Percentiles rank a stretch among this genome's conserved stretches.
Evolutionary conservation across 1,140 invertebrate genomes (phyloP).

Genomic region (Papilio machaon): DNA sequence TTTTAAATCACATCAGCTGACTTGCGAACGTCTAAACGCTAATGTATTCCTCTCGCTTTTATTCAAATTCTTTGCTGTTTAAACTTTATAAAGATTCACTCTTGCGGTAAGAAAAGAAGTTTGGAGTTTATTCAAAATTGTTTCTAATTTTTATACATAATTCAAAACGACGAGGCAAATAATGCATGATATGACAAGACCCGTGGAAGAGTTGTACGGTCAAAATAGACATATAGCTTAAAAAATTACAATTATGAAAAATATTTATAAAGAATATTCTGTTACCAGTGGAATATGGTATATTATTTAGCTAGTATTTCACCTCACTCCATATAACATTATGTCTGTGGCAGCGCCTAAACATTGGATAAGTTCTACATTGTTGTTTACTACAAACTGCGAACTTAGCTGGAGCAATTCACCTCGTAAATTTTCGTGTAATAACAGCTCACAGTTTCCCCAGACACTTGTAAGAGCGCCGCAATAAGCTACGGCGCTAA

Average conservation of each 20-base stretch:
- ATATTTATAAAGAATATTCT: background rate
- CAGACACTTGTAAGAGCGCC: conserved; percentile 74
- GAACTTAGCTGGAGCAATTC: conserved; percentile 71
- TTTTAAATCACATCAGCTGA: conserved; percentile 37
- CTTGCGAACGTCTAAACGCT: conserved; percentile 28
- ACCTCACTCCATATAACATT: conserved; percentile 63
- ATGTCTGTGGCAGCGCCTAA: conserved; percentile 53
- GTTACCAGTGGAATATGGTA: background rate
- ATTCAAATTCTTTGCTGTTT: conserved; percentile 19
- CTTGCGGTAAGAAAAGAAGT: background rate
- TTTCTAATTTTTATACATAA: too few species aligned
- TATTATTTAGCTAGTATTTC: conserved; percentile 62
- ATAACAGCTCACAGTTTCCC: conserved; percentile 78
- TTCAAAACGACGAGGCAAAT: too few species aligned
- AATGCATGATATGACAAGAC: too few species aligned
- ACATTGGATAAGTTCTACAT: conserved; percentile 73
- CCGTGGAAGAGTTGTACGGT: too few species aligned
- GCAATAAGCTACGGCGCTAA: conserved; percentile 64
- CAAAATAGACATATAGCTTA: too few species aligned
- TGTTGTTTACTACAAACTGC: conserved; percentile 77
- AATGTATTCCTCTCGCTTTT: conserved; percentile 24
- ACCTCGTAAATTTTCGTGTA: conserved; percentile 77
- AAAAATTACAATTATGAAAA: background rate
- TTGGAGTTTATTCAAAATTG: background rate
- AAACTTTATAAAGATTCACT: conserved; percentile 6